These are phyloP conservation scores for Oreochromis niloticus DNA, from an alignment of 2,113 vertebrate genomes.

Conservation along the genomic window DNA sequence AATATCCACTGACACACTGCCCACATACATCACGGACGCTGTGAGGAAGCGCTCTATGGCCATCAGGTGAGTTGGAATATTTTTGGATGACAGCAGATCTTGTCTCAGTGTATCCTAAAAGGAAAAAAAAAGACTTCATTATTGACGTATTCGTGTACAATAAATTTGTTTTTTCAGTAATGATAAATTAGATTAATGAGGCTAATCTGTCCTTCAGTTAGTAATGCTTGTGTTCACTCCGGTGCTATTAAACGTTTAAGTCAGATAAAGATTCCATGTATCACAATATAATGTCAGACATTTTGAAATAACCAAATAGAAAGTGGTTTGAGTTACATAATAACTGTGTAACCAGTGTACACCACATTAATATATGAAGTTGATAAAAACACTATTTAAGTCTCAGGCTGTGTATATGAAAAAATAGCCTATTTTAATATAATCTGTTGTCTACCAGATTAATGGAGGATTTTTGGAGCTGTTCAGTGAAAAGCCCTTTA, in stretches of 20 bases:
- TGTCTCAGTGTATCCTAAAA: background rate
- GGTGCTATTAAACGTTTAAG: background rate
- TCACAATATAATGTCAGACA: background rate
- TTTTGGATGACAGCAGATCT: background rate
- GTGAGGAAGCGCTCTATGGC: slow-evolving; percentile 80
- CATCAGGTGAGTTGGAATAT: slow-evolving; percentile 75
- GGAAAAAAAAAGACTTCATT: background rate
- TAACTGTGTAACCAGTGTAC: background rate
- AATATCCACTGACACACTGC: slow-evolving; percentile 85
- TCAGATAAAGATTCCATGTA: background rate
- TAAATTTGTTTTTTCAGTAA: background rate
- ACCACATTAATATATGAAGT: background rate
- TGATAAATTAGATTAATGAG: background rate
- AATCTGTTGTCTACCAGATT: background rate
- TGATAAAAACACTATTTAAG: background rate
- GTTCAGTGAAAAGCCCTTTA: background rate
- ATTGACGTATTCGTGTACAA: background rate
- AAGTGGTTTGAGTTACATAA: background rate
- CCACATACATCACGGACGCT: slow-evolving; percentile 86
- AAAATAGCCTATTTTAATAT: background rate
- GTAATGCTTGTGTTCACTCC: background rate
- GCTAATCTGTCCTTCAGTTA: background rate
- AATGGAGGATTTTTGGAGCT: background rate
- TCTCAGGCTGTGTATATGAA: background rate
- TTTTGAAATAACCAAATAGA: background rate